Conservation (phyloP, 2,888 invertebrate genomes). For the Philaethria dido region DNA sequence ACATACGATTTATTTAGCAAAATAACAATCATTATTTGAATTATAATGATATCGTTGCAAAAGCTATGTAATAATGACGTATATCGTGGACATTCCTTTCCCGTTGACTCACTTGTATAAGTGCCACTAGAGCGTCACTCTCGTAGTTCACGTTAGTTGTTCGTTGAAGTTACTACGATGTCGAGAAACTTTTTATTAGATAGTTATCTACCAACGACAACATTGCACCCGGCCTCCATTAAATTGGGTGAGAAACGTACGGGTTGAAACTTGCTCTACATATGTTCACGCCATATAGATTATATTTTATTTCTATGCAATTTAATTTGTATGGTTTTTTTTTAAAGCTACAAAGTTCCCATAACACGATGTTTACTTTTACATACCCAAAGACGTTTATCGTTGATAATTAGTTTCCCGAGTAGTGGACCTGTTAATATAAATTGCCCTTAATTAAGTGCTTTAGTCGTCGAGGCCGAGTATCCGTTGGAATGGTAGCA, state of each 20-base stretch:
- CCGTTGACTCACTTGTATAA: slow-evolving; percentile 56
- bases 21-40: not conserved
- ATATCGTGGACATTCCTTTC: slow-evolving; percentile 56
- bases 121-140: slow-evolving; percentile 56
- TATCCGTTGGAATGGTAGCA: slow-evolving; percentile 57
- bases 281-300: slow-evolving; percentile 50
- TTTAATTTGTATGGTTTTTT: slow-evolving; percentile 15
- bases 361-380: slow-evolving; percentile 37
- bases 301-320: slow-evolving; percentile 13
- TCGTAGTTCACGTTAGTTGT: slow-evolving; percentile 58
- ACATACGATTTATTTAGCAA: not conserved
- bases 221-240: slow-evolving; percentile 54
- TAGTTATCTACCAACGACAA: slow-evolving; percentile 51
- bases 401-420: slow-evolving; percentile 68
- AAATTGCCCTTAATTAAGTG: slow-evolving; percentile 76
- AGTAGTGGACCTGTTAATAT: slow-evolving; percentile 72
- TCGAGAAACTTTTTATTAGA: slow-evolving; percentile 62
- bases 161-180: slow-evolving; percentile 51
- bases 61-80: slow-evolving; percentile 57
- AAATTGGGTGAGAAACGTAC: slow-evolving; percentile 70
- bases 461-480: slow-evolving; percentile 37
- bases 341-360: slow-evolving; percentile 57
- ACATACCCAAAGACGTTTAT: slow-evolving; percentile 58
- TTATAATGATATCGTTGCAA: not conserved
- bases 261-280: slow-evolving; percentile 64